Conservation (phyloP, 2,113 vertebrate species). For the Megaleporinus macrocephalus region DNA sequence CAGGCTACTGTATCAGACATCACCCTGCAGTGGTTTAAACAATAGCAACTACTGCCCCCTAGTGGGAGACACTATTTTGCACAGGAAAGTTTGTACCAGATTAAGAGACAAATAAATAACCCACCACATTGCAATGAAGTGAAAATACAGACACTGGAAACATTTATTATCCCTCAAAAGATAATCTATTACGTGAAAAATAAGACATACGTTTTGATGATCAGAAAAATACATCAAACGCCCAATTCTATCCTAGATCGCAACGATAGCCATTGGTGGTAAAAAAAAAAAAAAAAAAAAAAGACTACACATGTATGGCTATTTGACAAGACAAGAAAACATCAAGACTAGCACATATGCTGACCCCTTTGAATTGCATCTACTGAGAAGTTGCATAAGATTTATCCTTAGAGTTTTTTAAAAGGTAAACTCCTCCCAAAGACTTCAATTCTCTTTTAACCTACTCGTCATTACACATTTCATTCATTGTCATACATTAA, state of each 20-base stretch:
- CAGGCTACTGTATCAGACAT: not conserved
- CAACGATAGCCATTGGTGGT: not conserved
- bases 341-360: not conserved
- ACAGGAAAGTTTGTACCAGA: not conserved
- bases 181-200: conserved; percentile 4
- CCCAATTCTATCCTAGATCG: not conserved
- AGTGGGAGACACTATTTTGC: not conserved
- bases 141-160: conserved; percentile 15
- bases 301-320: not conserved
- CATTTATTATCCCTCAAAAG: conserved; percentile 15
- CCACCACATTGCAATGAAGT: not conserved
- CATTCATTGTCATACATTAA: not conserved
- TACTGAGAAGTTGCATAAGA: conserved; percentile 10
- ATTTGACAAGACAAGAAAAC: not conserved
- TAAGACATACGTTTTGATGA: not conserved
- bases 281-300: not conserved
- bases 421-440: not conserved
- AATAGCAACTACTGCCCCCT: not conserved
- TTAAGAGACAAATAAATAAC: not conserved
- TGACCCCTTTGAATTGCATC: conserved; percentile 13
- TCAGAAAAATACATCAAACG: conserved; percentile 16
- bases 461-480: conserved; percentile 5
- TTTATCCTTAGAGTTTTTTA: not conserved
- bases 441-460: not conserved
- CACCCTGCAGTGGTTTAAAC: not conserved